Base-by-base conservation (phyloP, 2,113 vertebrate genomes). In the Amphiprion percula region DNA sequence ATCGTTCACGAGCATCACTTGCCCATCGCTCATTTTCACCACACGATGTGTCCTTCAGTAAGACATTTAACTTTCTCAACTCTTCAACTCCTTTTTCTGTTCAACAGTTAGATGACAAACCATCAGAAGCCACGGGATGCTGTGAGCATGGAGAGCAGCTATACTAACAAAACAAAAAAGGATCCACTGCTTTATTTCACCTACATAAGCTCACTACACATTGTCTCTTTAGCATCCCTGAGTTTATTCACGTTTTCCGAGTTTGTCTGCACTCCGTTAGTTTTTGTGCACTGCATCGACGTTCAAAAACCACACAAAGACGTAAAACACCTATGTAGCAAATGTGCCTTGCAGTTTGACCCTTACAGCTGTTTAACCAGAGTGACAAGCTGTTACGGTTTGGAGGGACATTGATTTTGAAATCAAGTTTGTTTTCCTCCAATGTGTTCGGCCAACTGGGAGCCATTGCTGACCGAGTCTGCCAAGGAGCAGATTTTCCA, bases 381-480 rank as follows among this genome's bases (percentile, higher is more conserved):
- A 58, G 53, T 77, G 76, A 88, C 79, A 85, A 84, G 84, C 84
- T 82, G 76, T 74, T 84, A 66, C 10, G 44, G 73, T 72, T 83
- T 77, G 33, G 61, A 61, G 67, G 65, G 54, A 83, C 83, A 87
- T 86, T 73, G 84, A 87, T 92, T 90, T 85, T 84, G 46, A 88
- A 90, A 86, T 87, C 68, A 76, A 68, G 62, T 84, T 81, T 76
- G 65, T 83, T 86, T 79, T 74, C 58, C 81, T 88, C 53, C 72
- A 55, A 10, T 68, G 84, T 50, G 4, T 86, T 86, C 46, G 54
- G 56, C 68, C 79, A 82, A 72, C 68, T 74, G 71, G 85, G 71
- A 86, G 26, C 60, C 2, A 5, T 30, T 65, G 62, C 59, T 70
- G 19, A 52, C 23, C 0, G 2, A 59, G 60, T 60, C 62, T 81